Percentiles rank a stretch among this genome's conserved stretches.
Conservation (phyloP, 2,888 invertebrate genomes). For the Tanypteryx hageni region DNA sequence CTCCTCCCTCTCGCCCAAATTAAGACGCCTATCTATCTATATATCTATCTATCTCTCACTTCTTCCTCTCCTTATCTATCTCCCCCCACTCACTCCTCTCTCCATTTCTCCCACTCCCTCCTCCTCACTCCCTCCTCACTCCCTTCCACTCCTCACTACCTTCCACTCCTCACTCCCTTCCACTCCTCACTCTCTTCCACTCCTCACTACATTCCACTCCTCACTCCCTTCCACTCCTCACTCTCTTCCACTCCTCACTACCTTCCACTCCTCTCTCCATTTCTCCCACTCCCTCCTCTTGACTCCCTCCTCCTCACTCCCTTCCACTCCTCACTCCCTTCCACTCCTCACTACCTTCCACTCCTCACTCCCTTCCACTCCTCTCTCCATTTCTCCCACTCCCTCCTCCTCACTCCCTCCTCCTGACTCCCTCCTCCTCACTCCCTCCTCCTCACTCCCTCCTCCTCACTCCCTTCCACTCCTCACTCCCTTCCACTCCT, state of each 20-base stretch:
- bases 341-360: background rate
- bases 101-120: background rate
- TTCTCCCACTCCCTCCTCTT: background rate
- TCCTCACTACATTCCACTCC: no score
- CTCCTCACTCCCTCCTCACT: background rate
- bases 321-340: background rate
- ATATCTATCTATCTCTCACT: background rate
- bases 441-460: no score
- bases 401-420: background rate
- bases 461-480: background rate
- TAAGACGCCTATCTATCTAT: background rate
- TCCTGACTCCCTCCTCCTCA: no score
- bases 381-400: background rate
- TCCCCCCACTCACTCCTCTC: background rate
- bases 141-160: background rate
- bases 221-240: background rate
- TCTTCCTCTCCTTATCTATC: background rate
- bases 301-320: background rate
- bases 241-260: no score
- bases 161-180: background rate
- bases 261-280: background rate
- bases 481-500: background rate
- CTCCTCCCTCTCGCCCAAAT: no score
- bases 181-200: background rate
- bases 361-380: background rate